Evolutionary conservation across 2,113 vertebrate species (phyloP).

Genomic region (Alectura lathami): DNA sequence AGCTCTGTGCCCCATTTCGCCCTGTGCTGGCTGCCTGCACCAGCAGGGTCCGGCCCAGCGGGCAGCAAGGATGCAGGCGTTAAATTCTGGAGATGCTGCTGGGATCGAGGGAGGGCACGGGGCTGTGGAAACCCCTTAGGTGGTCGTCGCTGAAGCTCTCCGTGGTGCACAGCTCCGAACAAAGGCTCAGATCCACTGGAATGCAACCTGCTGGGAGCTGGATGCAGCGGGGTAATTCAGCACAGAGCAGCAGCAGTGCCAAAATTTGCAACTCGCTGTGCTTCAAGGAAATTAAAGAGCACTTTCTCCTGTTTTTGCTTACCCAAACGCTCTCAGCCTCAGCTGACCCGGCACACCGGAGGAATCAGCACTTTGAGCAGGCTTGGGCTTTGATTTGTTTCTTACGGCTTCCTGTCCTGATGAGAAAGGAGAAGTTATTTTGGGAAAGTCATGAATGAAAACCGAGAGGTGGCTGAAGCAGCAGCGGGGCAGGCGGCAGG

Average conservation of each 20-base stretch:
- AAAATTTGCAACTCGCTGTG: accelerated
- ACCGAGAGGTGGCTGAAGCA: not conserved
- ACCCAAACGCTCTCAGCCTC: not conserved
- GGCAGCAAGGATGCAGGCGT: not conserved
- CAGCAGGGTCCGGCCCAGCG: not conserved
- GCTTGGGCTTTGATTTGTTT: not conserved
- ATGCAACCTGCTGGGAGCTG: not conserved
- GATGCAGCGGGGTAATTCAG: not conserved
- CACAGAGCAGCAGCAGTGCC: accelerated
- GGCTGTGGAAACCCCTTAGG: not conserved
- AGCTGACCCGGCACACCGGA: not conserved
- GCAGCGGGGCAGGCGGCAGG: not conserved
- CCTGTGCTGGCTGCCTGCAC: not conserved
- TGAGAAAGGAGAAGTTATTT: not conserved
- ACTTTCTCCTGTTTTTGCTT: not conserved
- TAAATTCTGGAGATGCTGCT: accelerated
- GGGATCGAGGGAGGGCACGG: accelerated
- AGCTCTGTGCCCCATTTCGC: not conserved
- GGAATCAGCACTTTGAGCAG: not conserved
- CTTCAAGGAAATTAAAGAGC: not conserved
- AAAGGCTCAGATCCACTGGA: not conserved
- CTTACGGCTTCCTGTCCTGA: not conserved
- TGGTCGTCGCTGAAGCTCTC: not conserved
- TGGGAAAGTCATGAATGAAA: not conserved
- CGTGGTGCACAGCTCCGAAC: accelerated